Percentiles rank a stretch among this genome's conserved stretches.
These are phyloP conservation scores for Phylloscopus whistleri DNA, from an alignment of 2,113 vertebrate species.

Conservation along the genomic window DNA sequence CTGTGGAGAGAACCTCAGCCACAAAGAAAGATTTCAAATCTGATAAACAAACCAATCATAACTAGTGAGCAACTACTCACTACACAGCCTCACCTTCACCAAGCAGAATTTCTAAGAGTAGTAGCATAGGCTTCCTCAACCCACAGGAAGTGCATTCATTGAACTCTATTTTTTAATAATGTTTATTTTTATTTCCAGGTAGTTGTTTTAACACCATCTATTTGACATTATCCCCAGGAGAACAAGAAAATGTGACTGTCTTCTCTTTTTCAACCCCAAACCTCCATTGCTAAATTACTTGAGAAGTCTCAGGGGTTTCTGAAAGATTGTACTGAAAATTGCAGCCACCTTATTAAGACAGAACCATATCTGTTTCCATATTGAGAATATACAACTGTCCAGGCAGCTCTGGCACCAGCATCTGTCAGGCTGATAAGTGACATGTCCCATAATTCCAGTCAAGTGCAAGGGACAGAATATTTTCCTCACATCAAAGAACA, in stretches of 20 bases:
- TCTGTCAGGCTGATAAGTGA: neutral
- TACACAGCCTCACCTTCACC: neutral
- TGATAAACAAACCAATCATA: neutral
- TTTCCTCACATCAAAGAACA: conserved; percentile 44
- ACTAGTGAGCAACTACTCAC: neutral
- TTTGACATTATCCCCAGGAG: neutral
- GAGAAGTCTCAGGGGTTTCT: neutral
- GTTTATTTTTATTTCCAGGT: neutral
- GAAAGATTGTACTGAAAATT: neutral
- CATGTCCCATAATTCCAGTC: conserved; percentile 27
- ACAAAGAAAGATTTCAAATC: neutral
- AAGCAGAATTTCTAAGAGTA: neutral
- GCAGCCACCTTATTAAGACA: neutral
- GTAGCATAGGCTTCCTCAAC: neutral
- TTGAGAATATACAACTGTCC: neutral
- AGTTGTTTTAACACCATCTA: neutral
- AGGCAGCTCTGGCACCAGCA: conserved; percentile 34
- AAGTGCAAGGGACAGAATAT: conserved; percentile 35
- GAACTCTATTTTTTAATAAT: neutral
- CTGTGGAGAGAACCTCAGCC: neutral
- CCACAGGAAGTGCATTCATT: neutral
- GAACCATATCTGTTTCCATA: neutral
- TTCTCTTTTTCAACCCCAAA: neutral
- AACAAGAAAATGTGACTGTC: neutral
- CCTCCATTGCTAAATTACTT: neutral